Evolutionary conservation across 2,888 invertebrate genomes (phyloP).

Genomic region (Loripinus fragilis): DNA sequence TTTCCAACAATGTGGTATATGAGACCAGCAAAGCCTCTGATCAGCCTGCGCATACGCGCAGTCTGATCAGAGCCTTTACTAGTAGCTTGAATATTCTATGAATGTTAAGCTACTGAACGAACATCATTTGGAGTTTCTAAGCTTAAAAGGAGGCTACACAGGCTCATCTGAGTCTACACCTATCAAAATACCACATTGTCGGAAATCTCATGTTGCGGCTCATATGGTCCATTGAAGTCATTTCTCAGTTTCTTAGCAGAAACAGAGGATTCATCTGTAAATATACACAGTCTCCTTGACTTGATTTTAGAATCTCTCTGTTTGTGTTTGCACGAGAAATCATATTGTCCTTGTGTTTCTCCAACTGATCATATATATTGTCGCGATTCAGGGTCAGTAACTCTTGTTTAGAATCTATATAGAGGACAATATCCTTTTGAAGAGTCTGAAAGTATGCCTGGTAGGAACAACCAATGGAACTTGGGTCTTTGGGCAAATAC

Average conservation of each 20-base stretch:
- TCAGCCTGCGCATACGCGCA: too few species aligned
- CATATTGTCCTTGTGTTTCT: conserved; percentile 31
- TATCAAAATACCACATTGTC: too few species aligned
- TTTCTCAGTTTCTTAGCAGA: conserved; percentile 48
- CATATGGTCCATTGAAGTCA: conserved; percentile 49
- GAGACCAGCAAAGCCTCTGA: too few species aligned
- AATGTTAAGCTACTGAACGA: too few species aligned
- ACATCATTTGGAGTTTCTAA: too few species aligned
- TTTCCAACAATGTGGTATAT: too few species aligned
- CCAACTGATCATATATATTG: conserved; percentile 19
- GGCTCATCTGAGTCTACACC: too few species aligned
- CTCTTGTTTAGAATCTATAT: conserved; percentile 9
- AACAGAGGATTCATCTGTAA: conserved; percentile 37
- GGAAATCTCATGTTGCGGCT: too few species aligned
- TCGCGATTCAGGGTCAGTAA: neutral
- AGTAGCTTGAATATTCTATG: too few species aligned
- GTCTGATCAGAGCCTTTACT: too few species aligned
- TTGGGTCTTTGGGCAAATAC: conserved; percentile 40
- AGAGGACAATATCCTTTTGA: conserved; percentile 8
- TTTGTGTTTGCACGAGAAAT: conserved; percentile 19
- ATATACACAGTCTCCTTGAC: conserved; percentile 55
- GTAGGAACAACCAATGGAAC: conserved; percentile 30
- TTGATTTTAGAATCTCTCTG: conserved; percentile 15
- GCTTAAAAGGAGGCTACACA: too few species aligned
- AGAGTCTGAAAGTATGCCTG: neutral